Evolutionary conservation across 1,140 invertebrate species (phyloP).

Genomic region (Pogonomyrmex californicus): DNA sequence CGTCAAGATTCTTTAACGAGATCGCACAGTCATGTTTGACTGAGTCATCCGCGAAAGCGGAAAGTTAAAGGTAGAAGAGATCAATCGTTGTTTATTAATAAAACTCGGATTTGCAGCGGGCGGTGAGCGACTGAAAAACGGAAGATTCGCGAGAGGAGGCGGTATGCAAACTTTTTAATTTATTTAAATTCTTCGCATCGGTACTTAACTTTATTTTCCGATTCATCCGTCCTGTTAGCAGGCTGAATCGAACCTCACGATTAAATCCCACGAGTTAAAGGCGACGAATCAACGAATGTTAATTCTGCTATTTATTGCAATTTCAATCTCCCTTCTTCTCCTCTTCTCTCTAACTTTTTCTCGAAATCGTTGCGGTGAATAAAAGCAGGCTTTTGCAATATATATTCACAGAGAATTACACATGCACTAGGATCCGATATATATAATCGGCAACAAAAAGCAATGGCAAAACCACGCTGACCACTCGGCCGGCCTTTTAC

Average conservation of each 20-base stretch:
- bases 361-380: background rate
- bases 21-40: conserved; percentile 8
- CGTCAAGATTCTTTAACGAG: background rate
- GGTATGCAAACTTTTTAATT: conserved; percentile 35
- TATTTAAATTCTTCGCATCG: conserved; percentile 32
- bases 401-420: conserved; percentile 10
- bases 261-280: background rate
- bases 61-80: background rate
- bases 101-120: conserved; percentile 24
- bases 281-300: background rate
- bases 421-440: background rate
- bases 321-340: background rate
- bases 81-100: conserved; percentile 30
- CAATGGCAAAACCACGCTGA: background rate
- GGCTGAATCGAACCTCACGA: background rate
- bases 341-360: background rate
- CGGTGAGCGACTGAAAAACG: background rate
- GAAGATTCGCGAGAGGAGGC: background rate
- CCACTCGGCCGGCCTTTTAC: conserved; percentile 3
- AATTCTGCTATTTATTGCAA: conserved; percentile 13
- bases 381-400: background rate
- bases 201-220: conserved; percentile 36
- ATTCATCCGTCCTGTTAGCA: conserved; percentile 7
- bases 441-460: conserved; percentile 42
- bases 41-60: conserved; percentile 1